phyloP scores from a whole-genome alignment of 2,113 vertebrate genomes.

The Charadrius vociferus region DNA sequence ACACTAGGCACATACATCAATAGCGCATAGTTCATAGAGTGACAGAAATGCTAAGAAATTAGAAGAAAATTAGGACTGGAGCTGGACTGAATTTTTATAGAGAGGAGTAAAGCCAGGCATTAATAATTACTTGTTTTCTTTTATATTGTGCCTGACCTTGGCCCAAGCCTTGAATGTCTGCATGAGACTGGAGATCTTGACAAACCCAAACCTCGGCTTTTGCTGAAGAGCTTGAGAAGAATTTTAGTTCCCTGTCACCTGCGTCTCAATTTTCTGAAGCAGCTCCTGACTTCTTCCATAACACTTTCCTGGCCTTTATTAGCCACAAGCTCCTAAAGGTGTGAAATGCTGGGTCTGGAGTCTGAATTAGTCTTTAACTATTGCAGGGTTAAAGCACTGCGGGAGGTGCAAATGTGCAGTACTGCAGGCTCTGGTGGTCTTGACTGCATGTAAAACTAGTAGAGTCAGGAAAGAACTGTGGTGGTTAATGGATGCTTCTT shows the following conservation, averaged over 20 bases:
- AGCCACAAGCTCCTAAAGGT: background rate
- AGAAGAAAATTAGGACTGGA: background rate
- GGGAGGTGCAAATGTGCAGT: background rate
- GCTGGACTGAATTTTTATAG: background rate
- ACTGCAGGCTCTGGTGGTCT: background rate
- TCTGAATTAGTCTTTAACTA: background rate
- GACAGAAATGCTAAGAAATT: background rate
- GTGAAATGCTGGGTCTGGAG: no score
- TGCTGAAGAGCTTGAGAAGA: background rate
- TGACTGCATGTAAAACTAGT: background rate
- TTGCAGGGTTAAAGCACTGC: background rate
- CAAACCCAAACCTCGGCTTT: background rate
- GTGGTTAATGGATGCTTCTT: background rate
- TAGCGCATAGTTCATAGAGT: background rate
- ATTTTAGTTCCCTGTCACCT: background rate
- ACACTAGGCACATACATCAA: background rate
- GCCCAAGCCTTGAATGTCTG: background rate
- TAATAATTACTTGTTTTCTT: conserved; percentile 8
- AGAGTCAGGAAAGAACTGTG: background rate
- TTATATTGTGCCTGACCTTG: background rate
- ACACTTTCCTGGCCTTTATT: background rate
- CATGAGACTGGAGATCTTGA: background rate
- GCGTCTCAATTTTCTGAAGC: background rate
- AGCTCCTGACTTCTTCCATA: background rate
- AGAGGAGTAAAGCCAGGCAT: background rate